Evolutionary conservation across 2,888 invertebrate genomes (phyloP).

Genomic region (Cistogaster globosa): DNA sequence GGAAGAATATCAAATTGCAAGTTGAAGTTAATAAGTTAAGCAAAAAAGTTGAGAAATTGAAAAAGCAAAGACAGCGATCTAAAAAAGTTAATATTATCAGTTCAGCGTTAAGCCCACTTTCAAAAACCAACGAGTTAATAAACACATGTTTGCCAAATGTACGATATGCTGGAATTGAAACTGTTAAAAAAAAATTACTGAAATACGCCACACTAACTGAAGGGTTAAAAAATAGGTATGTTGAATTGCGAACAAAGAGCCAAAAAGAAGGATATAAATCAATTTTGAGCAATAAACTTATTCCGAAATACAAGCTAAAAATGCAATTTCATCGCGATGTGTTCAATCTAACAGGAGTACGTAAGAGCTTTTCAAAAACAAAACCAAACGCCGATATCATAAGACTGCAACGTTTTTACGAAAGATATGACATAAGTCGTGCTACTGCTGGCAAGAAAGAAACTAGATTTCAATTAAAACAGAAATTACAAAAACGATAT

Average conservation of each 20-base stretch:
- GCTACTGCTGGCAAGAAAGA: slow-evolving; percentile 55
- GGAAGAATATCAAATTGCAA: slow-evolving; percentile 50
- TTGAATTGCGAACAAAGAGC: slow-evolving; percentile 52
- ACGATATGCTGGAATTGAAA: slow-evolving; percentile 47
- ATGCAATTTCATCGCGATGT: slow-evolving; percentile 53
- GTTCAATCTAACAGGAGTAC: slow-evolving; percentile 51
- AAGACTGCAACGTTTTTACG: slow-evolving; percentile 48
- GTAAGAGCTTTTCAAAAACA: slow-evolving; percentile 38
- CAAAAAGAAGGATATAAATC: slow-evolving; percentile 50
- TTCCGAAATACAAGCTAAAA: slow-evolving; percentile 52
- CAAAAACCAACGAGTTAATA: slow-evolving; percentile 22
- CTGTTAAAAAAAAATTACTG: slow-evolving; percentile 49
- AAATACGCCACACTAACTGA: slow-evolving; percentile 55
- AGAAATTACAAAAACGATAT: slow-evolving; percentile 52
- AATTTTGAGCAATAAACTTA: slow-evolving; percentile 55
- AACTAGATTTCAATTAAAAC: slow-evolving; percentile 53
- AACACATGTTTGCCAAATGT: slow-evolving; percentile 49
- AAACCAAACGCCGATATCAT: slow-evolving; percentile 52
- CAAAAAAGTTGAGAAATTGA: slow-evolving; percentile 50
- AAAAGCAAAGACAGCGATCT: slow-evolving; percentile 52
- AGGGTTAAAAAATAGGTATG: slow-evolving; percentile 52
- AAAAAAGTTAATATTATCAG: slow-evolving; percentile 49
- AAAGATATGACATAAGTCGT: slow-evolving; percentile 14
- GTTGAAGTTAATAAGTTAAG: slow-evolving; percentile 54
- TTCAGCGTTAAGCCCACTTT: slow-evolving; percentile 51